phyloP scores from a whole-genome alignment of 2,888 invertebrate species.

The Listrodromus nycthemerus region DNA sequence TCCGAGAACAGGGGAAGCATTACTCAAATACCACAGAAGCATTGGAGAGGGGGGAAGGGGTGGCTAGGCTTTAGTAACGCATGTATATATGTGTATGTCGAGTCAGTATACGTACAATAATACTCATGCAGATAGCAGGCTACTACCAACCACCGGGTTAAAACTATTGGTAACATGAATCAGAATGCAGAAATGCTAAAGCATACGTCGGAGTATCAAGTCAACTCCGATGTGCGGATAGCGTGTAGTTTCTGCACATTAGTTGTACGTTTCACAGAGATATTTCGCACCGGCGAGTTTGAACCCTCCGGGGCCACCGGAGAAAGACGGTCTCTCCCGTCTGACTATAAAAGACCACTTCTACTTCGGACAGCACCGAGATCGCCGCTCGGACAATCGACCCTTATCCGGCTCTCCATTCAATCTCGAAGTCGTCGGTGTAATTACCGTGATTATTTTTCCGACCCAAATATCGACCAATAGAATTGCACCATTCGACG shows the following conservation, averaged over 20 bases:
- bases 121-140: background rate
- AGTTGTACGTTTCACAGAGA: slow-evolving; percentile 31
- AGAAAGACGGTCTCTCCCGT: slow-evolving; percentile 2
- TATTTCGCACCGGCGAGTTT: slow-evolving; percentile 45
- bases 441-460: background rate
- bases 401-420: background rate
- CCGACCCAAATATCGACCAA: too few species aligned
- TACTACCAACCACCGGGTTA: slow-evolving; percentile 4
- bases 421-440: background rate
- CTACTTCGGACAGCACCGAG: slow-evolving; percentile 20
- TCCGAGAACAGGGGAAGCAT: slow-evolving; percentile 57
- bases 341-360: slow-evolving; percentile 47
- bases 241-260: slow-evolving; percentile 16
- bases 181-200: slow-evolving; percentile 39
- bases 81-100: background rate
- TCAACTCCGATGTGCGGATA: slow-evolving; percentile 10
- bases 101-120: background rate
- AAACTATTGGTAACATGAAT: slow-evolving; percentile 55
- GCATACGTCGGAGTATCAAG: slow-evolving; percentile 40
- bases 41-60: background rate
- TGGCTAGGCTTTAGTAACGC: background rate
- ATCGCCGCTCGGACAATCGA: background rate
- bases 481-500: too few species aligned
- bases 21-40: slow-evolving; percentile 65
- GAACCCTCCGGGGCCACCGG: slow-evolving; percentile 38